These are phyloP conservation scores for Hecatera dysodea DNA, from an alignment of 2,888 invertebrate genomes.

Conservation along the genomic window DNA sequence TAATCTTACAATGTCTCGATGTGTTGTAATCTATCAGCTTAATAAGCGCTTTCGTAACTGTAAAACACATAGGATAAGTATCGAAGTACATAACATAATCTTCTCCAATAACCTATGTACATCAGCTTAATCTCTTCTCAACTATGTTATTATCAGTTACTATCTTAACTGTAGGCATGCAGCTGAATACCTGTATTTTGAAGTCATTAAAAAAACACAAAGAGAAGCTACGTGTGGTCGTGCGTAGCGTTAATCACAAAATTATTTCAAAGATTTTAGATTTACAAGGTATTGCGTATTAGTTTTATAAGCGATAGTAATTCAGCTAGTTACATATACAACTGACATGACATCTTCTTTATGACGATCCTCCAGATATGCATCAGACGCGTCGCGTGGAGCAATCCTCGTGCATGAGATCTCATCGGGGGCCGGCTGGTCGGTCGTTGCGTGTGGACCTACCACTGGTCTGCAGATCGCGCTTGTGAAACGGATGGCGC, in stretches of 20 bases:
- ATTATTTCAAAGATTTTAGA: background rate
- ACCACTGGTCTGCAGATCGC: constrained; percentile 93
- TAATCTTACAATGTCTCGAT: constrained; percentile 4
- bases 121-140: background rate
- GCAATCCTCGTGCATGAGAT: constrained; percentile 93
- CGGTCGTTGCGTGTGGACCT: constrained; percentile 91
- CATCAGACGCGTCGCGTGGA: constrained; percentile 93
- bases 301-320: background rate
- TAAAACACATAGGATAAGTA: background rate
- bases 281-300: background rate
- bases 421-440: constrained; percentile 91
- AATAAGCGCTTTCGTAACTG: constrained; percentile 11
- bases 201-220: background rate
- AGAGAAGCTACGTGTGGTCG: too few species aligned
- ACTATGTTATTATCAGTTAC: background rate
- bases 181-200: background rate
- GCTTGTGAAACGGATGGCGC: constrained; percentile 90
- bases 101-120: background rate
- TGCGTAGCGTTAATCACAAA: too few species aligned
- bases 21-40: constrained; percentile 19
- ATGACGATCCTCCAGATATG: constrained; percentile 80
- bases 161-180: background rate
- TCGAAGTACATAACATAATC: background rate
- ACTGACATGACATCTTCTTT: constrained; percentile 15
- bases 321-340: background rate